phyloP scores from a whole-genome alignment of 2,888 invertebrate genomes.

The Mystacides longicornis region DNA sequence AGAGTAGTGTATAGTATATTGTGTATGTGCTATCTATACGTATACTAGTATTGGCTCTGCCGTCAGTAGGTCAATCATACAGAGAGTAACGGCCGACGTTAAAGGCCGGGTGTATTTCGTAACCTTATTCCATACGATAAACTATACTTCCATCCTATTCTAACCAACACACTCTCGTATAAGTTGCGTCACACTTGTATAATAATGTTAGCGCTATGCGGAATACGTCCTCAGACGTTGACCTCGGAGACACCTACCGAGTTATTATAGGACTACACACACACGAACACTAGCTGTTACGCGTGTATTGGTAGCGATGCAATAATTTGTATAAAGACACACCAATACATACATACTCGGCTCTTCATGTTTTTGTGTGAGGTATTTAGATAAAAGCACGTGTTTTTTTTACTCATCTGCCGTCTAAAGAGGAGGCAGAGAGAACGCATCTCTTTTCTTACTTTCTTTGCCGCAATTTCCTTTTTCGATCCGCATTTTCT shows the following conservation, averaged over 20 bases:
- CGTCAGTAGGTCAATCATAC: neutral
- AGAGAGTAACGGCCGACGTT: neutral
- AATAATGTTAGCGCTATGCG: neutral
- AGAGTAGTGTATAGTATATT: too few relatives aligned
- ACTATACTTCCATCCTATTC: neutral
- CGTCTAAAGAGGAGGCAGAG: too few relatives aligned
- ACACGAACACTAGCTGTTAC: neutral
- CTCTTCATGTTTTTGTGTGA: neutral
- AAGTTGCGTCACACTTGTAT: neutral
- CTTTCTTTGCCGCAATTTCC: too few relatives aligned
- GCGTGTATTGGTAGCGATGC: neutral
- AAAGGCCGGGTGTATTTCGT: neutral
- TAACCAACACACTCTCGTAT: neutral
- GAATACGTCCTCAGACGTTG: slow-evolving; percentile 2
- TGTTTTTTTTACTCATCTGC: neutral
- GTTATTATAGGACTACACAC: neutral
- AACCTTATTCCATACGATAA: neutral
- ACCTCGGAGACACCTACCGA: neutral
- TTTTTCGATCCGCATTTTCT: too few relatives aligned
- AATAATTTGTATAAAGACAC: neutral
- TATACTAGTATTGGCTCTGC: neutral
- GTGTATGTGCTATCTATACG: too few relatives aligned
- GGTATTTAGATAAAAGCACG: neutral
- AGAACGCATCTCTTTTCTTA: too few relatives aligned
- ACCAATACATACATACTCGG: neutral